Evolutionary conservation across 2,797 vertebrate genomes (phyloP).

Genomic region (Xenentodon cancila): DNA sequence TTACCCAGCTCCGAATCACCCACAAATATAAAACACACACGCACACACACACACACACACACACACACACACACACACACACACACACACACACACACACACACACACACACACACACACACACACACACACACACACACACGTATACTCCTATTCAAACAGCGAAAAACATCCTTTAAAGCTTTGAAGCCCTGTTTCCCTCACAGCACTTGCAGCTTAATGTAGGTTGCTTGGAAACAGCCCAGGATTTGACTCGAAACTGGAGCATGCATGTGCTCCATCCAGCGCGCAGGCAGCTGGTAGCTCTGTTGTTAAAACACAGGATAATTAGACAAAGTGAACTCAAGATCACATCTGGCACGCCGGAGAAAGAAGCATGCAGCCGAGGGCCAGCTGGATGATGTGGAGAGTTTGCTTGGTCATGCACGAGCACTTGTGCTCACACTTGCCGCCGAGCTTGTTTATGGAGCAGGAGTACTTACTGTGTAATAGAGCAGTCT

Average conservation of each 20-base stretch:
- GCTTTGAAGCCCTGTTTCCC: conserved; percentile 59
- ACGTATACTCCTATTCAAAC: conserved; percentile 44
- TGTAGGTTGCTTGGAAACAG: conserved; percentile 79
- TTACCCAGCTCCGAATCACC: conserved; percentile 14
- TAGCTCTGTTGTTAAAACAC: conserved; percentile 50
- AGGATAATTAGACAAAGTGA: conserved; percentile 60
- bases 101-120: too few relatives aligned
- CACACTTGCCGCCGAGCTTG: neutral
- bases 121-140: too few relatives aligned
- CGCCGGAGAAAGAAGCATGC: conserved; percentile 9
- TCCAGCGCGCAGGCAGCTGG: conserved; percentile 31
- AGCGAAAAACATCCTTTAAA: conserved; percentile 39
- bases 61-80: too few relatives aligned
- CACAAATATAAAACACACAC: conserved; percentile 36
- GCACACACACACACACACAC: too few relatives aligned
- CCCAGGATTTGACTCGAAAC: conserved; percentile 64
- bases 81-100: too few relatives aligned
- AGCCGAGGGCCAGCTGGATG: conserved; percentile 7
- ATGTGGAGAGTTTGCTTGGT: conserved; percentile 13
- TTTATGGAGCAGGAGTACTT: conserved; percentile 1
- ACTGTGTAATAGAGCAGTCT: too few relatives aligned
- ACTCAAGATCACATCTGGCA: conserved; percentile 55
- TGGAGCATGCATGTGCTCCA: conserved; percentile 33
- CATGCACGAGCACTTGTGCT: neutral
- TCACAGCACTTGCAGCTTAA: conserved; percentile 51